These are phyloP conservation scores for Prinia subflava DNA, from an alignment of 2,113 vertebrate genomes.

Conservation along the genomic window DNA sequence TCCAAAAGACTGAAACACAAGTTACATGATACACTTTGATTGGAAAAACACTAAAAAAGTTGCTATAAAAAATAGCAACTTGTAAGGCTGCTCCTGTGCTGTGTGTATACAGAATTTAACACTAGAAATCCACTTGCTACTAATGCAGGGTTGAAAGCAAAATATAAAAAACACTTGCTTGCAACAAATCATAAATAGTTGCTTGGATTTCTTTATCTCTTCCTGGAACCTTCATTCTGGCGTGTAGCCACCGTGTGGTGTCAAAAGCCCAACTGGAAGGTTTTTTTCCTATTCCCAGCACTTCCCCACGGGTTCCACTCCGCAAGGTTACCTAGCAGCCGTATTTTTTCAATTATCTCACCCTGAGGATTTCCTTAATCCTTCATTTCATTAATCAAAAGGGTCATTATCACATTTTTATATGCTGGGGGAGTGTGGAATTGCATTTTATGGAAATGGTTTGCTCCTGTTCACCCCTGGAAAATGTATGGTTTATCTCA, in stretches of 20 bases:
- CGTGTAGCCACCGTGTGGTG: rapidly evolving
- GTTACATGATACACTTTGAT: neutral
- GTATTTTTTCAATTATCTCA: neutral
- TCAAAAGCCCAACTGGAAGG: neutral
- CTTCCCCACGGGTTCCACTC: neutral
- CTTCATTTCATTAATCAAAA: neutral
- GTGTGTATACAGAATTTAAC: neutral
- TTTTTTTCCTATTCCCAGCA: neutral
- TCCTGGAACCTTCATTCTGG: neutral
- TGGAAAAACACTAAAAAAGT: neutral
- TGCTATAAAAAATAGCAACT: neutral
- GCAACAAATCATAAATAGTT: neutral
- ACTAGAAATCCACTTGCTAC: neutral
- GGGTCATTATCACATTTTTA: neutral
- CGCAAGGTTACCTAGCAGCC: neutral
- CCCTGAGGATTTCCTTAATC: neutral
- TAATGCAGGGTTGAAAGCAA: neutral
- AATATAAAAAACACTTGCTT: neutral
- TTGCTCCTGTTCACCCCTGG: too few relatives aligned
- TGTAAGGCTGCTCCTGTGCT: neutral
- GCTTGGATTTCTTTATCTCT: neutral
- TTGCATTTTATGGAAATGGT: too few relatives aligned
- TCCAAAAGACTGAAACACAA: neutral
- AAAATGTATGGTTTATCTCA: too few relatives aligned
- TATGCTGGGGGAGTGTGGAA: neutral